Conservation (phyloP, 2,888 invertebrate species). For the Torymus tubicola region DNA sequence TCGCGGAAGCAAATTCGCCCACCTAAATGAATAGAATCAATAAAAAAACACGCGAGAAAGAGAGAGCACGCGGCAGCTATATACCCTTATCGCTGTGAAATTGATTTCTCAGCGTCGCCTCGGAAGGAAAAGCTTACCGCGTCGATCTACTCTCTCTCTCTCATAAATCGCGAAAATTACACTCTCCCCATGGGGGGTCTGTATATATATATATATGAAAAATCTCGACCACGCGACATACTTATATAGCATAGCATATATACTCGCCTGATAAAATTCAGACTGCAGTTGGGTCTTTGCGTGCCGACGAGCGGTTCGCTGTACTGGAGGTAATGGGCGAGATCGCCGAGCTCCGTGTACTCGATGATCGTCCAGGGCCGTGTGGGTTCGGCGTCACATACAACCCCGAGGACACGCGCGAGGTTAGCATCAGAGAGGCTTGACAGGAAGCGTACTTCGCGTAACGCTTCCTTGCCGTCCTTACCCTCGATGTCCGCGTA, state of each 20-base stretch:
- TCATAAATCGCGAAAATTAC: slow-evolving; percentile 50
- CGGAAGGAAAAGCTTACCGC: slow-evolving; percentile 6
- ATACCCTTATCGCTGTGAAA: slow-evolving; percentile 28
- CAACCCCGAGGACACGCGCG: slow-evolving; percentile 82
- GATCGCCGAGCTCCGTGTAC: slow-evolving; percentile 86
- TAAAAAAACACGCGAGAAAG: no score
- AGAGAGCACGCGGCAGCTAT: not conserved
- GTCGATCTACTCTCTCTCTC: no score
- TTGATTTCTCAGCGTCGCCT: slow-evolving; percentile 37
- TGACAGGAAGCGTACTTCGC: slow-evolving; percentile 84
- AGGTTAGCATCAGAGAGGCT: slow-evolving; percentile 83
- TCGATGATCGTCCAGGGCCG: slow-evolving; percentile 85
- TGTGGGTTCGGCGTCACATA: slow-evolving; percentile 75
- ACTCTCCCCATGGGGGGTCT: not conserved
- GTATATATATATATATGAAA: slow-evolving; percentile 5
- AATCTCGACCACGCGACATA: not conserved
- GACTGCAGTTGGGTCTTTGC: slow-evolving; percentile 72
- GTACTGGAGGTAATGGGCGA: slow-evolving; percentile 82
- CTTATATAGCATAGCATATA: no score
- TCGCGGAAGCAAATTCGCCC: no score
- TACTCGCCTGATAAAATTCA: slow-evolving; percentile 73
- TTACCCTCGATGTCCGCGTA: not conserved
- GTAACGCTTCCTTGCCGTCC: slow-evolving; percentile 75
- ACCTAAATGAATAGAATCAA: no score
- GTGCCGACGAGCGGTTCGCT: slow-evolving; percentile 73